Conservation (phyloP, 2,797 vertebrate species). For the Enteromius thamalakanensis region DNA sequence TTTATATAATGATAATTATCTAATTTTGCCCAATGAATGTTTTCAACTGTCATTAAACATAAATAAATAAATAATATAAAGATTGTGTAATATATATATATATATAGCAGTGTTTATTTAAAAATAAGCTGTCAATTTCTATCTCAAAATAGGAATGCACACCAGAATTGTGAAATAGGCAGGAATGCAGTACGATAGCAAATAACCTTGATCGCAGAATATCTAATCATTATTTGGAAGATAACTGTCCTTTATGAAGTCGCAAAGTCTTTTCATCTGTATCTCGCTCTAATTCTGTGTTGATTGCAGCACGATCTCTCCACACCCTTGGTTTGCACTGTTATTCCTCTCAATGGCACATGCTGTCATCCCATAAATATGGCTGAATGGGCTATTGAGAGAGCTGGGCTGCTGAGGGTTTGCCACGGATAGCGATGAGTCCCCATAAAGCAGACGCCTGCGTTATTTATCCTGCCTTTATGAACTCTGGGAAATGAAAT, state of each 20-base stretch:
- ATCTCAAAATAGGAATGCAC: not conserved
- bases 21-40: too few species aligned
- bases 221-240: not conserved
- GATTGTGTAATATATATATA: too few species aligned
- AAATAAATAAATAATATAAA: too few species aligned
- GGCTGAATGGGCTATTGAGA: slow-evolving; percentile 69
- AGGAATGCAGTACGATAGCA: slow-evolving; percentile 19
- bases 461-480: slow-evolving; percentile 63
- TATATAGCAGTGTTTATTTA: too few species aligned
- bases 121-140: not conserved
- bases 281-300: slow-evolving; percentile 37
- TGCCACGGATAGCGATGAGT: slow-evolving; percentile 62
- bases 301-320: slow-evolving; percentile 48
- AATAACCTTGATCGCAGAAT: slow-evolving; percentile 22
- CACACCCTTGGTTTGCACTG: slow-evolving; percentile 52
- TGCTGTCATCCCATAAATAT: slow-evolving; percentile 66
- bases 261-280: slow-evolving; percentile 11
- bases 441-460: slow-evolving; percentile 59
- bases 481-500: slow-evolving; percentile 74
- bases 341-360: slow-evolving; percentile 69
- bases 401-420: slow-evolving; percentile 59
- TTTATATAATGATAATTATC: too few species aligned
- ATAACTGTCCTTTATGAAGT: slow-evolving; percentile 16
- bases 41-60: too few species aligned
- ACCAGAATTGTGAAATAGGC: not conserved